Conservation (phyloP, 2,888 invertebrate genomes). For the Pachymerium ferrugineum region DNA sequence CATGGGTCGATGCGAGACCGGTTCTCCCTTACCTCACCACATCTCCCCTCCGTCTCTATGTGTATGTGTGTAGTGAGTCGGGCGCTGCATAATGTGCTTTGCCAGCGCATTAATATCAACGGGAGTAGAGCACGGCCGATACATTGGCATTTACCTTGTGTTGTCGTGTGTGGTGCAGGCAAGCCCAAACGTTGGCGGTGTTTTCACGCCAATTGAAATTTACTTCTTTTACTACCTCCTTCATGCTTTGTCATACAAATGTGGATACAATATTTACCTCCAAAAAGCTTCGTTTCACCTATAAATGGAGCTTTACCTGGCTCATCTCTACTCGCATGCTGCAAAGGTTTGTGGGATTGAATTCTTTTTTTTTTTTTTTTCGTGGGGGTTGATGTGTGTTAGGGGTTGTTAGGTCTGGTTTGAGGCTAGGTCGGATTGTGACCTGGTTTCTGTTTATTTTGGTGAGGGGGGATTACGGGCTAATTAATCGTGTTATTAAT, state of each 20-base stretch:
- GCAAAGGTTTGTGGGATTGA: constrained; percentile 29
- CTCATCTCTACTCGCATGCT: not conserved
- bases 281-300: not conserved
- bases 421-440: too few species aligned
- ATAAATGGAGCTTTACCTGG: not conserved
- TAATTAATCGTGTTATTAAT: not conserved
- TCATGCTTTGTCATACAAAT: constrained; percentile 13
- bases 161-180: not conserved
- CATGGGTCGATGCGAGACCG: constrained; percentile 30
- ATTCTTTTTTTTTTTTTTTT: constrained; percentile 20
- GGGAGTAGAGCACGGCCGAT: too few species aligned
- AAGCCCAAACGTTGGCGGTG: not conserved
- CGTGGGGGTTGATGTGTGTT: not conserved
- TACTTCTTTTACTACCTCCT: too few species aligned
- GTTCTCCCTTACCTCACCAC: not conserved
- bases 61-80: not conserved
- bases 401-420: not conserved
- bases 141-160: not conserved
- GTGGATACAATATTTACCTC: constrained; percentile 32
- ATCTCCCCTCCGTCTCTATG: not conserved
- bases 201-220: too few species aligned
- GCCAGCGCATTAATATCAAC: constrained; percentile 30
- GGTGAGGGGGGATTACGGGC: too few species aligned
- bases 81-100: constrained; percentile 10
- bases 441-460: too few species aligned